Evolutionary conservation across 1,140 invertebrate species (phyloP).

Genomic region (Zaprionus vittiger): DNA sequence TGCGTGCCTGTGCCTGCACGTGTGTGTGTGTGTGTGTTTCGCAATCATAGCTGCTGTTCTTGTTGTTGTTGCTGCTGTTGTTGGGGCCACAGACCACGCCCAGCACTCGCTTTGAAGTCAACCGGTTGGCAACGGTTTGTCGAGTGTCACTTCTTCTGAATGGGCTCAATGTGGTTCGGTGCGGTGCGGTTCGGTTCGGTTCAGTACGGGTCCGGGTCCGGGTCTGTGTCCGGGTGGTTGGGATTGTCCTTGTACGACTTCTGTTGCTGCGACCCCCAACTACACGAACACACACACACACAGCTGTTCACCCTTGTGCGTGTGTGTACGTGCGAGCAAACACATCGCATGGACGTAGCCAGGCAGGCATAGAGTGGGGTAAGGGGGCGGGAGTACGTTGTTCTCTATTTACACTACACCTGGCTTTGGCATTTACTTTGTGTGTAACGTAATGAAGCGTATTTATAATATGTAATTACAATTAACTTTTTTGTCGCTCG

Average conservation of each 20-base stretch:
- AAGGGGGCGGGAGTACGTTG: not conserved
- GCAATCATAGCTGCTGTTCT: slow-evolving; percentile 7
- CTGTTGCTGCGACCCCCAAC: slow-evolving; percentile 54
- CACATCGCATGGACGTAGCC: not conserved
- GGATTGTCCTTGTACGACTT: slow-evolving; percentile 71
- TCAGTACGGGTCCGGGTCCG: not conserved
- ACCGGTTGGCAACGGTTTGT: slow-evolving; percentile 9
- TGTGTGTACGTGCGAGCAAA: slow-evolving; percentile 1
- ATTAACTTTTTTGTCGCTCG: not conserved
- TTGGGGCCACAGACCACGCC: slow-evolving; percentile 14
- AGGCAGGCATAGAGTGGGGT: not conserved
- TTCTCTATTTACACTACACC: not conserved
- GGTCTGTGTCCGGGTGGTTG: slow-evolving; percentile 21
- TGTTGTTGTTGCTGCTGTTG: slow-evolving; percentile 2
- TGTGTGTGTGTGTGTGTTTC: slow-evolving; percentile 2
- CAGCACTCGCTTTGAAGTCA: slow-evolving; percentile 33
- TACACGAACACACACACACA: slow-evolving; percentile 17
- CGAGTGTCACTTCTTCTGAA: slow-evolving; percentile 26
- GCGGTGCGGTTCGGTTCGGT: slow-evolving; percentile 5
- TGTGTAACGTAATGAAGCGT: not conserved
- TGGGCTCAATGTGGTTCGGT: slow-evolving; percentile 12
- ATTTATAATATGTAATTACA: slow-evolving; percentile 4
- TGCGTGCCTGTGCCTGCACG: not conserved
- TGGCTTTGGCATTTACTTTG: not conserved
- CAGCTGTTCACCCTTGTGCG: slow-evolving; percentile 3